Evolutionary conservation across 2,113 vertebrate genomes (phyloP), one percentile per base, ranked within the genome.

Genomic region (Zingel zingel): DNA sequence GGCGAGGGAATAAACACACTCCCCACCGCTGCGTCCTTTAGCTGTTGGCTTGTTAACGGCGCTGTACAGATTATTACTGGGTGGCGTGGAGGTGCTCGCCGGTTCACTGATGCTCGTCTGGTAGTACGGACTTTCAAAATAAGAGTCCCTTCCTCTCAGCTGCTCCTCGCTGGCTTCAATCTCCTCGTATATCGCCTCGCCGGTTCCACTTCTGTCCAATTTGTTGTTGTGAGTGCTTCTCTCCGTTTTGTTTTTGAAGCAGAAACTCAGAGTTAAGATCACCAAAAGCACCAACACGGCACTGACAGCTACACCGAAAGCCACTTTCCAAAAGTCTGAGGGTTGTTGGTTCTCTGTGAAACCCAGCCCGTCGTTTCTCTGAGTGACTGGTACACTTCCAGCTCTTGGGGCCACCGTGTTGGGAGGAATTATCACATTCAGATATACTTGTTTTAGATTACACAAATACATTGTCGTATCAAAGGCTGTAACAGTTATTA

Each of bases 121-220:
- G 67, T 33, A 61, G 58, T 79, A 57, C 0, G 65, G 79, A 53
- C 19, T 75, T 18, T 78, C 68, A 39, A 39, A 39, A 39, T 10
- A 2, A 3, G 59, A 16, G 0, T 58, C 54, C 4, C 5, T 39
- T 6, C 8, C 9, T 39, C 36, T 39, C 0, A 2, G 53, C 47
- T n/a, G 64, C 25, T n/a, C 0, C 13, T 0, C 8, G 0, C 0
- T 1, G 2, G 10, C 27, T 9, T n/a, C 0, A 0, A 89, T 81
- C 65, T 86, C 84, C 54, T 86, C 74, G 0, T 86, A 89, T 13
- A 84, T 57, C 58, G 6, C 25, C n/a, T 88, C 39, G 8, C 2
- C 83, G 0, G 16, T 0, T 0, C 0, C 33, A 4, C 47, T 4
- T 45, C 14, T 9, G 45, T 48, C 19, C 13, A 0, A 0, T 2